These are phyloP conservation scores for Drosophila niveifrons DNA, from an alignment of 2,888 invertebrate species.

Conservation along the genomic window DNA sequence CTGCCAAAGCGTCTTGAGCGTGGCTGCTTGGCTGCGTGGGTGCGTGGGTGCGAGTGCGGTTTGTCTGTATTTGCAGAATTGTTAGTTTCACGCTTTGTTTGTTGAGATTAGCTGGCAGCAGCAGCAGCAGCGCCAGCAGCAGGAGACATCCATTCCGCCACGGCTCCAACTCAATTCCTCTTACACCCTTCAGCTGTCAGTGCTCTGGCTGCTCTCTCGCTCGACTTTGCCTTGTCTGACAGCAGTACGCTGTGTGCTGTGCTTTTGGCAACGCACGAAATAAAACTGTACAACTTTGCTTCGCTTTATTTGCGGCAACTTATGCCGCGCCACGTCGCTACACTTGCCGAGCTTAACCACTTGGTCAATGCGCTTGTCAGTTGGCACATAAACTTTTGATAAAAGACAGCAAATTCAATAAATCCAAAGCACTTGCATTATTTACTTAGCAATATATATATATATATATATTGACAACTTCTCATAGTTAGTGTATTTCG, in stretches of 20 bases:
- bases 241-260: constrained; percentile 30
- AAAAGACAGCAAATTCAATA: neutral
- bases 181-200: constrained; percentile 4
- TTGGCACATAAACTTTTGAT: neutral
- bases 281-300: constrained; percentile 68
- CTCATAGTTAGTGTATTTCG: constrained; percentile 46
- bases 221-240: constrained; percentile 11
- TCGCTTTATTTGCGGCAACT: constrained; percentile 68
- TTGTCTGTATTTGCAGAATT: constrained; percentile 77
- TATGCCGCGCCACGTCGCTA: constrained; percentile 60
- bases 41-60: constrained; percentile 51
- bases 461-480: neutral
- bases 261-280: constrained; percentile 64
- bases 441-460: neutral
- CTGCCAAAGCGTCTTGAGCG: neutral
- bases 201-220: neutral
- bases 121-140: constrained; percentile 13
- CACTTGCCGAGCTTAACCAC: constrained; percentile 50
- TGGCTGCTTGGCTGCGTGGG: constrained; percentile 14
- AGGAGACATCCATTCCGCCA: constrained; percentile 14
- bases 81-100: constrained; percentile 68
- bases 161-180: neutral
- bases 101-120: constrained; percentile 53
- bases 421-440: neutral
- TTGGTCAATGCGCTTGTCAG: constrained; percentile 12